Percentiles rank a stretch among this genome's conserved stretches.
Evolutionary conservation across 2,888 invertebrate species (phyloP).

Genomic region (Hypolimnas misippus): DNA sequence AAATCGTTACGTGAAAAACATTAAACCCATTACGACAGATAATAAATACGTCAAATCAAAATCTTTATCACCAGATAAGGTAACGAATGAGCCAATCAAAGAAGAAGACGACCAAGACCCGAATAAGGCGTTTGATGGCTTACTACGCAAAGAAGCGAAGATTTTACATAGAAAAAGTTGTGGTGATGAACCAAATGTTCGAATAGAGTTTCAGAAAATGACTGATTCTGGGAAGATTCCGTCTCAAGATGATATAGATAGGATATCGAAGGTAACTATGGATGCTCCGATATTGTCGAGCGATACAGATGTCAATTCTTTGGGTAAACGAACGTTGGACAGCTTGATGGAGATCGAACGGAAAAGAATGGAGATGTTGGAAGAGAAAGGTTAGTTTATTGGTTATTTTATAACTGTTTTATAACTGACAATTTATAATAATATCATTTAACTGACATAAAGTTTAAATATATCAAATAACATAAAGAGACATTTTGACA

Average conservation of each 20-base stretch:
- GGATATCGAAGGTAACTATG: constrained; percentile 94
- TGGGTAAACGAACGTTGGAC: constrained; percentile 91
- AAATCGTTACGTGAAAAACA: constrained; percentile 73
- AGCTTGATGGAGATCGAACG: constrained; percentile 95
- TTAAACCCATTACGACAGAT: constrained; percentile 61
- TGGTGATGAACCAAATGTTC: constrained; percentile 72
- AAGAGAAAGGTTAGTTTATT: constrained; percentile 90
- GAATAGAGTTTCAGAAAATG: constrained; percentile 64
- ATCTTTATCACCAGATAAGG: constrained; percentile 71
- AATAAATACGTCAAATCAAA: constrained; percentile 78
- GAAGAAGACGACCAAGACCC: constrained; percentile 52
- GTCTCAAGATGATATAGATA: constrained; percentile 93
- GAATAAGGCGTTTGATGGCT: constrained; percentile 11
- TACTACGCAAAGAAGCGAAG: constrained; percentile 32
- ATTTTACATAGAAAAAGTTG: constrained; percentile 75
- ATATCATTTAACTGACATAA: no score
- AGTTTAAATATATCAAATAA: no score
- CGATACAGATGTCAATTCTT: constrained; percentile 86
- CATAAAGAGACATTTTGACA: no score
- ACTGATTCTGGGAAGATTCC: constrained; percentile 82
- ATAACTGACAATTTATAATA: no score
- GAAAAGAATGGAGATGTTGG: constrained; percentile 92
- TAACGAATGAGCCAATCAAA: constrained; percentile 56
- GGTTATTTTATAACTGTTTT: neutral
- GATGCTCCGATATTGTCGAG: constrained; percentile 90